phyloP scores from a whole-genome alignment of 2,797 vertebrate species.

The Potorous gilbertii region DNA sequence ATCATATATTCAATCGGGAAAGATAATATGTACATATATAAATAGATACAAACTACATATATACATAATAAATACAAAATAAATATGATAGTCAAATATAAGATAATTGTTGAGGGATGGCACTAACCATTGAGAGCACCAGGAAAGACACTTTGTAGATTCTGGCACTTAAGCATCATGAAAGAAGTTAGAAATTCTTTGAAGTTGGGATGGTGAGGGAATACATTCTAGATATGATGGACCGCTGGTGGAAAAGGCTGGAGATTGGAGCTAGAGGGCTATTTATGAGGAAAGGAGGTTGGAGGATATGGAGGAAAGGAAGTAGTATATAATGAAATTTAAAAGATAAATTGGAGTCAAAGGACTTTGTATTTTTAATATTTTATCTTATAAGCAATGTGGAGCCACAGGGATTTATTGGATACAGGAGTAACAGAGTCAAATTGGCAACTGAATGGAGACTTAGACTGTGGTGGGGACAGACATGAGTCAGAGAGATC shows the following conservation, averaged over 20 bases:
- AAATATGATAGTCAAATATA: no score
- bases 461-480: background rate
- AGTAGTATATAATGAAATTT: background rate
- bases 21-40: no score
- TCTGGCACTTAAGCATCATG: no score
- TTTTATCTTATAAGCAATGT: background rate
- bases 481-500: background rate
- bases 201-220: background rate
- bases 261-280: background rate
- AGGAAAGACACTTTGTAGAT: no score
- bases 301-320: background rate
- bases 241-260: background rate
- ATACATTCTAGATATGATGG: background rate
- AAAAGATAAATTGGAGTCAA: background rate
- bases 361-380: background rate
- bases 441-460: background rate
- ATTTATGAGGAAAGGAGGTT: background rate
- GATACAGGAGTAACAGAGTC: background rate
- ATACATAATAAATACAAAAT: no score
- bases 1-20: no score
- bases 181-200: background rate
- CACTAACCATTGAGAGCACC: no score
- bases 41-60: no score
- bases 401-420: background rate
- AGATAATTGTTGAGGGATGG: no score